Percentiles rank a stretch among this genome's conserved stretches.
phyloP scores from a whole-genome alignment of 2,113 vertebrate genomes.

The Phylloscopus whistleri region DNA sequence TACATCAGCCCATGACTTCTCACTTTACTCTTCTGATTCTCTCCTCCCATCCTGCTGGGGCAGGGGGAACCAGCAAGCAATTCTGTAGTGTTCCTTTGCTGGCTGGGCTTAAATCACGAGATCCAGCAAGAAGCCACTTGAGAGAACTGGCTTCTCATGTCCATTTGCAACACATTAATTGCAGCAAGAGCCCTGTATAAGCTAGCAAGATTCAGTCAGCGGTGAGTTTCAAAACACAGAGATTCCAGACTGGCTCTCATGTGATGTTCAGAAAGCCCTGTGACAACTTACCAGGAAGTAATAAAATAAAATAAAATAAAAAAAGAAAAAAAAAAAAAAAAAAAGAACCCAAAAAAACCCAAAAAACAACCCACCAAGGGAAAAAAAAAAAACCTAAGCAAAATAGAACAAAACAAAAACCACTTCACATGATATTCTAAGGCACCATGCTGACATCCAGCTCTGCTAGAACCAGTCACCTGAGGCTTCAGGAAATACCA shows the following conservation, averaged over 20 bases:
- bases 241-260: neutral
- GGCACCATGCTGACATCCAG: neutral
- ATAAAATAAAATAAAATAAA: too few relatives aligned
- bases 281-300: neutral
- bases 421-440: neutral
- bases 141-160: neutral
- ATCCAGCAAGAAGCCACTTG: neutral
- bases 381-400: neutral
- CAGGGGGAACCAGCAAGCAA: neutral
- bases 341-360: too few relatives aligned
- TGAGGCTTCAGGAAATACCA: neutral
- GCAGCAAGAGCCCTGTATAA: neutral
- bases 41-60: too few relatives aligned
- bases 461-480: neutral
- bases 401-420: neutral
- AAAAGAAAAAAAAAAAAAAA: neutral
- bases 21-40: neutral
- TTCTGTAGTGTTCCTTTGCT: fast-evolving
- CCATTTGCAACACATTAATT: neutral
- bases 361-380: too few relatives aligned
- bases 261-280: neutral
- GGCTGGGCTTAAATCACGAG: neutral
- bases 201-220: neutral
- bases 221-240: neutral
- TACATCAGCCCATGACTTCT: neutral